Conservation (phyloP, 2,797 vertebrate genomes). For the Poeciliopsis presidionis region DNA sequence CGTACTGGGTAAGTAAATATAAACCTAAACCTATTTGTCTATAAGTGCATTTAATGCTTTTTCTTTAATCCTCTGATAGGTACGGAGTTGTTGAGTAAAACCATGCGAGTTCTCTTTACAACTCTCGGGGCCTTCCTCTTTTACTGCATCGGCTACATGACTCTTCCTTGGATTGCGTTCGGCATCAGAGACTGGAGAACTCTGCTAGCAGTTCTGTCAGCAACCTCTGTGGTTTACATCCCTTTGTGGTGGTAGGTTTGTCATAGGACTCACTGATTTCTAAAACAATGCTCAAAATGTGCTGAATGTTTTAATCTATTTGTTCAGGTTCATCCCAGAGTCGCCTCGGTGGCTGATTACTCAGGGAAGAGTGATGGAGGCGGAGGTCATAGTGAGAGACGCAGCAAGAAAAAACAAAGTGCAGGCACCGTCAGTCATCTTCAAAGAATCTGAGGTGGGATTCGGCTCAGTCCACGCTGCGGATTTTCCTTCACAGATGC, state of each 20-base stretch:
- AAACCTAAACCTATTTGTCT: not conserved
- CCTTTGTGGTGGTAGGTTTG: slow-evolving; percentile 89
- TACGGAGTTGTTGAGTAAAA: slow-evolving; percentile 90
- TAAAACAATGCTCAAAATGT: not conserved
- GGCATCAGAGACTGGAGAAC: slow-evolving; percentile 88
- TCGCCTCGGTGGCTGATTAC: slow-evolving; percentile 81
- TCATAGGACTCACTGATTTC: not conserved
- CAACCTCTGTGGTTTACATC: slow-evolving; percentile 83
- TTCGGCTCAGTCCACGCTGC: not conserved
- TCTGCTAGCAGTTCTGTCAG: slow-evolving; percentile 83
- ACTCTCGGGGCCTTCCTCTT: slow-evolving; percentile 90
- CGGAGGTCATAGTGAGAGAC: slow-evolving; percentile 75
- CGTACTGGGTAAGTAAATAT: slow-evolving; percentile 87
- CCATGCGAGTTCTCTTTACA: slow-evolving; percentile 87
- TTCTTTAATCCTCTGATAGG: slow-evolving; percentile 74
- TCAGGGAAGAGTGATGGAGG: slow-evolving; percentile 75
- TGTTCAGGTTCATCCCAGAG: slow-evolving; percentile 79
- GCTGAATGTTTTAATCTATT: not conserved
- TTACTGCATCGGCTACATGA: slow-evolving; percentile 92
- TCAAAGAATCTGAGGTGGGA: slow-evolving; percentile 71
- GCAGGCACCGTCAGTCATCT: slow-evolving; percentile 71
- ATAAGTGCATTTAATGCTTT: not conserved
- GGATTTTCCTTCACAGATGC: too few species aligned
- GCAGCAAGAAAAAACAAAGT: slow-evolving; percentile 78
- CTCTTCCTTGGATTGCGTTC: slow-evolving; percentile 88